Evolutionary conservation across 2,888 invertebrate species (phyloP), one percentile per base, ranked within the genome.

Genomic region (Acanthosepion lycidas): DNA sequence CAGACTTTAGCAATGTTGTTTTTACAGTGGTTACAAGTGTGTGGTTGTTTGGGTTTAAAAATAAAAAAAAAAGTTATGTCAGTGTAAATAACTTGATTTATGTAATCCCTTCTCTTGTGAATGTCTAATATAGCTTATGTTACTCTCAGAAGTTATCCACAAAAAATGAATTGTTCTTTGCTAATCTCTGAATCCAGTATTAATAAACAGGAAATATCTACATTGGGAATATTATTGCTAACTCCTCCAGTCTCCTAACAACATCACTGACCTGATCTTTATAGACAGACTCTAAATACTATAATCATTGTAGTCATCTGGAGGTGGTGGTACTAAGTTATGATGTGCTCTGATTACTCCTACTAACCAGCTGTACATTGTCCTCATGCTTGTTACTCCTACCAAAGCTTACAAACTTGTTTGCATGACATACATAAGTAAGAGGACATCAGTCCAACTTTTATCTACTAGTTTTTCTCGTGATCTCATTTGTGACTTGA

Each of bases 201-300:
- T 78, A 15, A 78, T 78, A n/a, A 78, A 78, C 78, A 78, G n/a
- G 78, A 78, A 78, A 78, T 78, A 78, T 78, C 78, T 78, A n/a
- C 78, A 78, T 78, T n/a, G n/a, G n/a, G n/a, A 78, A 78, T 42
- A 78, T 78, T n/a, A 12, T 28, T 78, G 15, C 33, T 33, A 78
- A 78, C n/a, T n/a, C n/a, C n/a, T 78, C 78, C 4, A 78, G n/a
- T 78, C n/a, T 78, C n/a, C 3, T 78, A 78, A 33, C 20, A 78
- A 12, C 78, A 78, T 18, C 78, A 78, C 78, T 18, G 18, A n/a
- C 78, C n/a, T 78, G n/a, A 12, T 78, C 78, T 78, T 18, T 12
- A 9, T 12, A n/a, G 1, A 15, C 78, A 33, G n/a, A 33, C 78
- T n/a, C 28, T 78, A n/a, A n/a, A 1, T 78, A n/a, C n/a, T 78